Conservation (phyloP, 2,797 vertebrate species). For the Anabas testudineus region DNA sequence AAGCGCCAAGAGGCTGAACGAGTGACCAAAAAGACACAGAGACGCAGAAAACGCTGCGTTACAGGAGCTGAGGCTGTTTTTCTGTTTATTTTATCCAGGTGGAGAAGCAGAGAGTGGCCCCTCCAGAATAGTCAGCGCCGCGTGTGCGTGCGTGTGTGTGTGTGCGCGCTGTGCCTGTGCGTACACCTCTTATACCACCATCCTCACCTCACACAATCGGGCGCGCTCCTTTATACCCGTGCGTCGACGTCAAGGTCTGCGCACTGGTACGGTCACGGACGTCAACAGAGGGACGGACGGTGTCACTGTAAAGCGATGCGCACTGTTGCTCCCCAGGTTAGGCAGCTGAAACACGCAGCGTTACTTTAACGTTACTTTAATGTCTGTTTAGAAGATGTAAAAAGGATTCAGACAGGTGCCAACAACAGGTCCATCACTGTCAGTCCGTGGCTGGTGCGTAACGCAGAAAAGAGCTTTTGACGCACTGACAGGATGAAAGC, state of each 20-base stretch:
- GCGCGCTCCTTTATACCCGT: slow-evolving; percentile 12
- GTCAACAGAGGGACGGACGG: background rate
- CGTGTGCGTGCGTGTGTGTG: slow-evolving; percentile 16
- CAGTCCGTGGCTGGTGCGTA: background rate
- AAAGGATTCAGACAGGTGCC: slow-evolving; percentile 7
- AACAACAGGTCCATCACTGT: slow-evolving; percentile 3
- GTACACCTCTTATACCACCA: slow-evolving; percentile 19
- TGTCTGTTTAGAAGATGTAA: slow-evolving; percentile 4
- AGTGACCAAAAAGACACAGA: background rate
- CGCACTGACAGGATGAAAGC: too few species aligned
- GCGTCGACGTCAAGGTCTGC: slow-evolving; percentile 71
- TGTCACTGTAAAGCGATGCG: too few species aligned
- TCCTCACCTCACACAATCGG: slow-evolving; percentile 20
- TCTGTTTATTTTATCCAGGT: slow-evolving; percentile 15
- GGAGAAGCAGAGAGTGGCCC: background rate
- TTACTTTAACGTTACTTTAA: background rate
- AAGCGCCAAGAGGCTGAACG: background rate
- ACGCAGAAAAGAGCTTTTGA: too few species aligned
- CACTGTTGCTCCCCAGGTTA: too few species aligned
- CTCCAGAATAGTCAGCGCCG: slow-evolving; percentile 9
- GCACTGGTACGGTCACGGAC: slow-evolving; percentile 16
- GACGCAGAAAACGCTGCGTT: background rate
- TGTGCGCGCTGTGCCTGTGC: slow-evolving; percentile 4
- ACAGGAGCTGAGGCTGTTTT: background rate
- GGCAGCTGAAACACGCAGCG: background rate